Base-by-base conservation (phyloP, 2,888 invertebrate genomes). In the Achlya flavicornis region DNA sequence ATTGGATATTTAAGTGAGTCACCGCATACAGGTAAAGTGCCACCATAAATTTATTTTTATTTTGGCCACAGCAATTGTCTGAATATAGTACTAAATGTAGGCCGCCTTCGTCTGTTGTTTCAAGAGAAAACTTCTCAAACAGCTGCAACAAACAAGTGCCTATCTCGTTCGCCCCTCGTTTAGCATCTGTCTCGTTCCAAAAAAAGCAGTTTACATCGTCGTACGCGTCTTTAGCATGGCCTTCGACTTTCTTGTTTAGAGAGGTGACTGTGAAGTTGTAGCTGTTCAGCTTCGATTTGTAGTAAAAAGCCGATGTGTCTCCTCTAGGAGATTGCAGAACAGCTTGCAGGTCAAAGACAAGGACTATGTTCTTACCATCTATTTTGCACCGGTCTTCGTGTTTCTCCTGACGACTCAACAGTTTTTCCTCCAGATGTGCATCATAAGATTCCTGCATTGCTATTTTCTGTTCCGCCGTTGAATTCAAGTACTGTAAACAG, bases 141-240 rank as follows among this genome's bases (percentile, higher is more conserved):
- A 46, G 16, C 32, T 69, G 64, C 73, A 73, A 16, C n/a, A n/a
- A n/a, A n/a, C n/a, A n/a, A n/a, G n/a, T n/a, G n/a, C n/a, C n/a
- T n/a, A n/a, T n/a, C n/a, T n/a, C n/a, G n/a, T n/a, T n/a, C n/a
- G n/a, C n/a, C n/a, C n/a, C n/a, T n/a, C 74, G 60, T 64, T 71
- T 72, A n/a, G 68, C 75, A 57, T 74, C 67, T 6, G 69, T 68
- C 70, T 76, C 71, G 58, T 69, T 68, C 74, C 77, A 78, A 58
- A 75, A 72, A 57, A 35, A 74, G 60, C 69, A 71, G n/a, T 72
- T 26, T 61, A 73, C 70, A 61, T 69, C 60, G 57, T 58, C 57
- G 63, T 70, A 70, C 5, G 68, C 65, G 48, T 63, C 65, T 60
- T 63, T 63, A 26, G 61, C 65, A 4, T 65, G 61, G 32, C 43